A percentile compares a stretch with the other conserved stretches of the same genome.
Evolutionary conservation across 2,797 vertebrate species (phyloP).

Genomic region (Cossypha heuglini): DNA sequence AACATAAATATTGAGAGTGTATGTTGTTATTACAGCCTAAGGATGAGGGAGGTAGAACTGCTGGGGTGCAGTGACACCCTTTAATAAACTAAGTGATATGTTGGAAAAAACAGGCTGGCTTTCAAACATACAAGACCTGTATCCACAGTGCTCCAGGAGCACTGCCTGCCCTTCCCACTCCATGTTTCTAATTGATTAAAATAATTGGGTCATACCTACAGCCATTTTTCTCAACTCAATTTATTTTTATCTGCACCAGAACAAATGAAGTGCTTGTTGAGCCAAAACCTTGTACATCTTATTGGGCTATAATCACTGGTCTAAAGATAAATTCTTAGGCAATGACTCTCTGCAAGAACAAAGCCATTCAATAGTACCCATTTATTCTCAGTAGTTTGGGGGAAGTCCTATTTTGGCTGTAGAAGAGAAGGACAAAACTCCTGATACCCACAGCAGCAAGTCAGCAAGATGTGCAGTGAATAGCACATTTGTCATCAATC

Average conservation of each 20-base stretch:
- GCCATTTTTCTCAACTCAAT: neutral
- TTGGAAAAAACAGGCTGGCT: neutral
- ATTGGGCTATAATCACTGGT: neutral
- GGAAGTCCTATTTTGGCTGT: neutral
- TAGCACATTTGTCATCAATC: neutral
- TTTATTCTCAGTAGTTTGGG: neutral
- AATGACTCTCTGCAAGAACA: neutral
- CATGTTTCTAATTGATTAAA: neutral
- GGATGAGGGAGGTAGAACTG: neutral
- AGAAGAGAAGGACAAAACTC: neutral
- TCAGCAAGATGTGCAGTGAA: neutral
- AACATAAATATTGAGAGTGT: neutral
- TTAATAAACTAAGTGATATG: neutral
- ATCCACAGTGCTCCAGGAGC: neutral
- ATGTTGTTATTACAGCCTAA: neutral
- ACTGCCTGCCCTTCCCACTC: neutral
- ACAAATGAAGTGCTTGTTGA: neutral
- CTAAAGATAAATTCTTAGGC: neutral
- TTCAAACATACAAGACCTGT: neutral
- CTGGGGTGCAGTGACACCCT: neutral
- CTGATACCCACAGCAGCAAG: neutral
- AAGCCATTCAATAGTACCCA: neutral
- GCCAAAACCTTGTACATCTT: neutral
- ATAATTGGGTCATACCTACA: neutral
- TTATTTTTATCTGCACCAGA: neutral